These are phyloP conservation scores for Oligia strigilis DNA, from an alignment of 2,888 invertebrate species.

Conservation along the genomic window DNA sequence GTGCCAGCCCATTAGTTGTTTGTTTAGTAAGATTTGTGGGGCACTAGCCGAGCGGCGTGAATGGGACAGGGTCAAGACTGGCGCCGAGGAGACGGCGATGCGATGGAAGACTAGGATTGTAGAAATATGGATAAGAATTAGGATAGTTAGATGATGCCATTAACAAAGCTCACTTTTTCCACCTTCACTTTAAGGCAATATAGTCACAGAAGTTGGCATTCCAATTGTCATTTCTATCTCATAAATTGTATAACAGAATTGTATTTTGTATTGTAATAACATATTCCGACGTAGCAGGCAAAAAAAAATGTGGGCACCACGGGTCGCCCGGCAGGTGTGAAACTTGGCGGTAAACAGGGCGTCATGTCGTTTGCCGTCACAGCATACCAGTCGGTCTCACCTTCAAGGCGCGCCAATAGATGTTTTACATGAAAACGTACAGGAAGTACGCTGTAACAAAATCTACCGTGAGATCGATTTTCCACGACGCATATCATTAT, in stretches of 20 bases:
- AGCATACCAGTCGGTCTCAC: neutral
- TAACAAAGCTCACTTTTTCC: neutral
- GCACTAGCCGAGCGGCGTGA: slow-evolving; percentile 47
- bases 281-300: too few relatives aligned
- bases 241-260: neutral
- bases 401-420: neutral
- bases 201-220: neutral
- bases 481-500: slow-evolving; percentile 48
- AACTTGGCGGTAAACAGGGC: neutral
- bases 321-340: neutral
- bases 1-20: slow-evolving; percentile 66
- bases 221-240: neutral
- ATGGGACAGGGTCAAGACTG: slow-evolving; percentile 64
- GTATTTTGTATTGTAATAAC: too few relatives aligned
- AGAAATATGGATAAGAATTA: slow-evolving; percentile 40
- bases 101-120: slow-evolving; percentile 17
- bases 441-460: slow-evolving; percentile 5
- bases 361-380: neutral
- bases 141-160: neutral
- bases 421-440: neutral
- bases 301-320: neutral
- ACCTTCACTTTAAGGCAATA: too few relatives aligned
- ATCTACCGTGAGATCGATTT: slow-evolving; percentile 19
- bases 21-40: slow-evolving; percentile 73
- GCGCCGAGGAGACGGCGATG: slow-evolving; percentile 63